Conservation (phyloP, 2,113 vertebrate genomes). For the Pseudonaja textilis region DNA sequence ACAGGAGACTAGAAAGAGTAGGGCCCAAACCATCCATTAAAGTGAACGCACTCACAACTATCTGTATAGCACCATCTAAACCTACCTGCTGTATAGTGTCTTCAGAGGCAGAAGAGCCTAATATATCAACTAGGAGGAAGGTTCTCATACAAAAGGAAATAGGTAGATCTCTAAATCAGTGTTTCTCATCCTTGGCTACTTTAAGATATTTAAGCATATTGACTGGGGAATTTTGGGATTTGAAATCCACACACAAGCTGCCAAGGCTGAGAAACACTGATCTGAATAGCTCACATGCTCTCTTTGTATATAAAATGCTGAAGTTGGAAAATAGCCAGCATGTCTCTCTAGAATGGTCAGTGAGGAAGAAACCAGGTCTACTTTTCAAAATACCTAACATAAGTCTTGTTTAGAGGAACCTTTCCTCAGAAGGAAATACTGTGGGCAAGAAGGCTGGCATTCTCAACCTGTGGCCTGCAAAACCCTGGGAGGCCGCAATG, state of each 20-base stretch:
- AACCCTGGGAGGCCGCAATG: too few relatives aligned
- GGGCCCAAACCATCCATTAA: background rate
- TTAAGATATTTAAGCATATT: background rate
- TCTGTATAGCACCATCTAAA: background rate
- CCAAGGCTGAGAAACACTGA: background rate
- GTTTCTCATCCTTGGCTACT: background rate
- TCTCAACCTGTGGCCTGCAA: too few relatives aligned
- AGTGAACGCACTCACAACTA: background rate
- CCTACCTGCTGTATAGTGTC: background rate
- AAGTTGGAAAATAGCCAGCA: background rate
- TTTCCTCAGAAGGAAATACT: background rate
- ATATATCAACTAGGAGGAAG: background rate
- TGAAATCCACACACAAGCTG: background rate
- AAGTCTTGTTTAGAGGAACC: background rate
- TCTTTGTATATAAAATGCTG: background rate
- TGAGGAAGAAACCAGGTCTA: background rate
- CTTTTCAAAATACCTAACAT: background rate
- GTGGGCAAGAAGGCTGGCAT: background rate
- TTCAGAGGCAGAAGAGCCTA: background rate
- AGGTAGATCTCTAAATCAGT: background rate
- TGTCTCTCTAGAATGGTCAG: background rate
- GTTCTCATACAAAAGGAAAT: background rate
- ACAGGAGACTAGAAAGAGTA: background rate
- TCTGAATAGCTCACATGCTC: background rate
- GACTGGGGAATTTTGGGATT: background rate